Evolutionary conservation across 2,797 vertebrate genomes (phyloP).

Genomic region (Hoplostethus atlanticus): DNA sequence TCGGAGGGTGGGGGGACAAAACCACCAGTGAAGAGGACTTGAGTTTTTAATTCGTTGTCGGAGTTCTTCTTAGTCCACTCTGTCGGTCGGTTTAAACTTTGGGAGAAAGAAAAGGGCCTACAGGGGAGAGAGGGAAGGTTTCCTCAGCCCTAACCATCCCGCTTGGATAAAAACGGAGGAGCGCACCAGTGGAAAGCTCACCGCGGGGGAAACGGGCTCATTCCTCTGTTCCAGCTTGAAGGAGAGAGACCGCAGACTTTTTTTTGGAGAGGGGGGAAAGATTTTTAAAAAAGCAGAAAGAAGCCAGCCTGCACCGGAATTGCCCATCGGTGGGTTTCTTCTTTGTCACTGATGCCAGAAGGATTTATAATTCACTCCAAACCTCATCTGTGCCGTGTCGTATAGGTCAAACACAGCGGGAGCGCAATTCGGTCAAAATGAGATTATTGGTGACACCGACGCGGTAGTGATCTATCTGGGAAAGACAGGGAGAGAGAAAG

Average conservation of each 20-base stretch:
- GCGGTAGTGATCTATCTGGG: constrained; percentile 48
- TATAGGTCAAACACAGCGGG: constrained; percentile 51
- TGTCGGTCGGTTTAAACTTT: constrained; percentile 60
- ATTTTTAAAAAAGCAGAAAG: constrained; percentile 30
- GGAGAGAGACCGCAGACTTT: constrained; percentile 48
- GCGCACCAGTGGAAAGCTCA: constrained; percentile 44
- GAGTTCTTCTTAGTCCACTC: constrained; percentile 42
- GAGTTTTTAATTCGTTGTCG: constrained; percentile 38
- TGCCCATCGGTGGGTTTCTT: constrained; percentile 24
- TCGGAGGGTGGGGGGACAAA: neutral
- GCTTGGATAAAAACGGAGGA: constrained; percentile 62
- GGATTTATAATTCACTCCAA: constrained; percentile 68
- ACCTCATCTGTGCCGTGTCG: constrained; percentile 46
- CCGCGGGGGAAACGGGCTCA: constrained; percentile 14
- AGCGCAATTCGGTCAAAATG: constrained; percentile 62
- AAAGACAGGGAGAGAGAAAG: neutral
- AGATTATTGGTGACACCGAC: constrained; percentile 59
- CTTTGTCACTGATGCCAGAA: constrained; percentile 43
- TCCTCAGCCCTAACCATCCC: constrained; percentile 41
- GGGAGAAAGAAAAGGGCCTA: constrained; percentile 39
- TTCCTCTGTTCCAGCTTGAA: constrained; percentile 38
- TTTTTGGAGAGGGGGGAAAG: neutral
- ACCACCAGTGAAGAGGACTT: constrained; percentile 35
- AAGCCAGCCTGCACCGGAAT: constrained; percentile 40
- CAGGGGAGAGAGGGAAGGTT: constrained; percentile 25